Evolutionary conservation across 2,888 invertebrate genomes (phyloP).

Genomic region (Drosophila paramelanica): DNA sequence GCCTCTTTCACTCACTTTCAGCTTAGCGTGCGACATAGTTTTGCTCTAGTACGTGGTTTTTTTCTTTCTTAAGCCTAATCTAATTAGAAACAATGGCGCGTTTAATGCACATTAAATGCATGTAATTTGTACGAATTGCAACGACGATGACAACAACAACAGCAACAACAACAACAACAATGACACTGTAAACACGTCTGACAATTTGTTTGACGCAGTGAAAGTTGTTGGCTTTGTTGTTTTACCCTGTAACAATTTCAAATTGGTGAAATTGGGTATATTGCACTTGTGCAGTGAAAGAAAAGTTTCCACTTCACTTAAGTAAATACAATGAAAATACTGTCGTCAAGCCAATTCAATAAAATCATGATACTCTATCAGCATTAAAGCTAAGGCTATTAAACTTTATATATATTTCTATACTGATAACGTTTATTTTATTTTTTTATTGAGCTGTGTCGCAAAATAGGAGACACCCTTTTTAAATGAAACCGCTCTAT

Average conservation of each 20-base stretch:
- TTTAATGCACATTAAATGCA: slow-evolving; percentile 68
- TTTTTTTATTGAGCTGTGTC: no score
- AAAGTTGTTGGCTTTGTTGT: slow-evolving; percentile 61
- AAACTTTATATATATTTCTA: no score
- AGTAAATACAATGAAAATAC: no score
- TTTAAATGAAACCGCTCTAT: no score
- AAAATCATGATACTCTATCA: no score
- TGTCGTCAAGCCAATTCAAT: no score
- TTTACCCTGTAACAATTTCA: slow-evolving; percentile 9
- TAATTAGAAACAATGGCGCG: slow-evolving; percentile 72
- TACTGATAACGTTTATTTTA: no score
- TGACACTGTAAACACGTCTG: slow-evolving; percentile 22
- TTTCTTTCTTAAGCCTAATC: slow-evolving; percentile 58
- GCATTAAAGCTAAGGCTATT: no score
- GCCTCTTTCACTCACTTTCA: slow-evolving; percentile 8
- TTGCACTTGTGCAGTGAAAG: not conserved
- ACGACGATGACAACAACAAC: slow-evolving; percentile 22
- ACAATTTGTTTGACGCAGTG: slow-evolving; percentile 58
- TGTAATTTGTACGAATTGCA: slow-evolving; percentile 65
- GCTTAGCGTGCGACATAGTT: slow-evolving; percentile 73
- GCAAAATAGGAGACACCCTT: no score
- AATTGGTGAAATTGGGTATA: not conserved
- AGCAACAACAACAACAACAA: slow-evolving; percentile 14
- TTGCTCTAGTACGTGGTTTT: slow-evolving; percentile 45
- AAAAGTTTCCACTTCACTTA: no score